These are phyloP conservation scores for Apamea sordens DNA, from an alignment of 2,888 invertebrate genomes.

Conservation along the genomic window DNA sequence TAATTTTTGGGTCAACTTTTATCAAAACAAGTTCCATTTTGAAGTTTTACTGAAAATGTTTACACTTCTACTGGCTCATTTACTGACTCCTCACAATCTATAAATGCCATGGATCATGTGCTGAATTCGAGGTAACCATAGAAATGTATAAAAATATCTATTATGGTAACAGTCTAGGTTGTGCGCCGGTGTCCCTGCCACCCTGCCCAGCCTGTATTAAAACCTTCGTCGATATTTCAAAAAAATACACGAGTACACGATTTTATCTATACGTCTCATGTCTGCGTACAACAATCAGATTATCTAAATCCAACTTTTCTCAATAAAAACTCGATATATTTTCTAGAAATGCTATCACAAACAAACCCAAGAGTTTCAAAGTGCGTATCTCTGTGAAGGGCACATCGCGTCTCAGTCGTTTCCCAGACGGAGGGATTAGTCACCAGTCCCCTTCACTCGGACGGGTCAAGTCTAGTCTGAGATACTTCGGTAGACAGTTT, in stretches of 20 bases:
- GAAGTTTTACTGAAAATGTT: background rate
- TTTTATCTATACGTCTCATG: background rate
- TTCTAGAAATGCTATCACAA: constrained; percentile 5
- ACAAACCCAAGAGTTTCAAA: constrained; percentile 3
- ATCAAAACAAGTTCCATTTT: background rate
- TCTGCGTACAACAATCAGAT: background rate
- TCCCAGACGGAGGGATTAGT: constrained; percentile 48
- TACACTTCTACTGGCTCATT: background rate
- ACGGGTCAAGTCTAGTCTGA: constrained; percentile 31
- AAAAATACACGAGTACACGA: no score
- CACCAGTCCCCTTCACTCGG: constrained; percentile 2
- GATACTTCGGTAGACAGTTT: constrained; percentile 44
- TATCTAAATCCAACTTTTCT: background rate
- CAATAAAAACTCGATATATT: background rate
- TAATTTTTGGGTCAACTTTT: constrained; percentile 11
- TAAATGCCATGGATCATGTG: no score
- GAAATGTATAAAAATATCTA: no score
- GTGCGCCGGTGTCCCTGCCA: no score
- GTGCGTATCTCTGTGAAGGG: constrained; percentile 43
- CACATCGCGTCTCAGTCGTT: constrained; percentile 8
- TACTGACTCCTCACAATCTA: background rate
- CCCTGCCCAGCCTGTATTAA: no score
- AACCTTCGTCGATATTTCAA: background rate
- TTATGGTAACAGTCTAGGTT: no score
- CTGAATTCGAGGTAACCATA: no score